Evolutionary conservation across 2,113 vertebrate genomes (phyloP).

Genomic region (Dipodomys stephensi): DNA sequence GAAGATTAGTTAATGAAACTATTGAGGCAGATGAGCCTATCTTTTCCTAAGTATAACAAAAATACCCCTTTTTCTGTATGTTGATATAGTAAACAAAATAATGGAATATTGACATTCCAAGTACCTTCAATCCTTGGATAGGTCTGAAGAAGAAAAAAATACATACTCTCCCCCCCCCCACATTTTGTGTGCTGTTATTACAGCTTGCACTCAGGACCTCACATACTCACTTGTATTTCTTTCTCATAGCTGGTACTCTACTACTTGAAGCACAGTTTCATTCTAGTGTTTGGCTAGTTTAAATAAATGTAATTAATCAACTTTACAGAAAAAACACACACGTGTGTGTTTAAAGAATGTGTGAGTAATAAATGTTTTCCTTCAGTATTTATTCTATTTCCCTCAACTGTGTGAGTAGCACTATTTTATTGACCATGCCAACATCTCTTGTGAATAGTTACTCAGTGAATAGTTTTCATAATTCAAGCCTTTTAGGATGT

Average conservation of each 20-base stretch:
- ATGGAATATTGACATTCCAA: background rate
- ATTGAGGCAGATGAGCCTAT: background rate
- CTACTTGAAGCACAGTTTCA: no score
- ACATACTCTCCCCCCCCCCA: no score
- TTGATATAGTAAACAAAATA: background rate
- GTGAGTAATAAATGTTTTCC: no score
- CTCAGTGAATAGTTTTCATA: background rate
- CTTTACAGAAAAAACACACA: no score
- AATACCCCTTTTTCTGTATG: background rate
- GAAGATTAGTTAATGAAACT: background rate
- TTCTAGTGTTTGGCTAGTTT: no score
- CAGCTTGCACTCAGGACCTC: no score
- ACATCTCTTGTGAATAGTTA: background rate
- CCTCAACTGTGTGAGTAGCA: background rate
- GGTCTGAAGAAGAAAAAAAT: background rate
- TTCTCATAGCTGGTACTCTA: no score
- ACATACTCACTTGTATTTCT: no score
- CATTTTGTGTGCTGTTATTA: no score
- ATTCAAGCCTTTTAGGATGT: background rate
- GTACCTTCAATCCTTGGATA: background rate
- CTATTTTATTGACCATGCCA: background rate
- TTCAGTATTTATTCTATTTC: background rate
- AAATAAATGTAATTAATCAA: no score
- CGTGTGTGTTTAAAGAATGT: no score
- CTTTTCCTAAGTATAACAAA: background rate